phyloP scores from a whole-genome alignment of 2,797 vertebrate genomes.

The Columba guinea region DNA sequence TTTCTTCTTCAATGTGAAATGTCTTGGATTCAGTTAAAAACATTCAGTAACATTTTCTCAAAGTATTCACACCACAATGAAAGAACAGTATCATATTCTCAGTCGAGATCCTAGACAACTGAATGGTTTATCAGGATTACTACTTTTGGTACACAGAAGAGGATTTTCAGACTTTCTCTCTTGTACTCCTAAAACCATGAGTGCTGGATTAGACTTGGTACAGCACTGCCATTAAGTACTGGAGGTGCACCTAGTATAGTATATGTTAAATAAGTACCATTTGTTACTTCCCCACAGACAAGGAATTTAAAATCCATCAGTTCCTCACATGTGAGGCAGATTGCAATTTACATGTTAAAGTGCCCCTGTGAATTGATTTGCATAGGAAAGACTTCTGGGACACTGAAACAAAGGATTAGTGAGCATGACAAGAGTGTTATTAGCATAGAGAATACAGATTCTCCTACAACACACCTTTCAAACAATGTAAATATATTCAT shows the following conservation, averaged over 20 bases:
- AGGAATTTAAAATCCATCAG: conserved; percentile 71
- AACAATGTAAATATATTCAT: conserved; percentile 44
- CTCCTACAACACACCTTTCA: conserved; percentile 32
- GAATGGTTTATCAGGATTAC: not conserved
- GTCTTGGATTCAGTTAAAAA: not conserved
- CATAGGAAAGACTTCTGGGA: conserved; percentile 72
- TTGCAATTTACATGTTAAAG: conserved; percentile 77
- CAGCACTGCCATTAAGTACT: not conserved
- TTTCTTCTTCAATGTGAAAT: not conserved
- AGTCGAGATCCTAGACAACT: not conserved
- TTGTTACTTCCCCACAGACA: conserved; percentile 65
- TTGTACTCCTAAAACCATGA: not conserved
- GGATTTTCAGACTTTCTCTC: not conserved
- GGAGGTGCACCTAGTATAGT: conserved; percentile 13
- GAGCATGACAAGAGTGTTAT: conserved; percentile 55
- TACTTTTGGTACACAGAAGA: not conserved
- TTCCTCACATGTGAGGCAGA: conserved; percentile 67
- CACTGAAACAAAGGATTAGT: conserved; percentile 70
- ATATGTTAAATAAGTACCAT: conserved; percentile 58
- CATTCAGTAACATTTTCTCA: not conserved
- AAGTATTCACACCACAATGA: not conserved
- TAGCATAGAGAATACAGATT: conserved; percentile 64
- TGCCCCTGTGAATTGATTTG: conserved; percentile 72
- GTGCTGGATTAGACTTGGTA: not conserved
- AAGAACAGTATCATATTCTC: not conserved